Evolutionary conservation across 2,113 vertebrate genomes (phyloP), one percentile per base, ranked within the genome.

Genomic region (Aythya baeri): DNA sequence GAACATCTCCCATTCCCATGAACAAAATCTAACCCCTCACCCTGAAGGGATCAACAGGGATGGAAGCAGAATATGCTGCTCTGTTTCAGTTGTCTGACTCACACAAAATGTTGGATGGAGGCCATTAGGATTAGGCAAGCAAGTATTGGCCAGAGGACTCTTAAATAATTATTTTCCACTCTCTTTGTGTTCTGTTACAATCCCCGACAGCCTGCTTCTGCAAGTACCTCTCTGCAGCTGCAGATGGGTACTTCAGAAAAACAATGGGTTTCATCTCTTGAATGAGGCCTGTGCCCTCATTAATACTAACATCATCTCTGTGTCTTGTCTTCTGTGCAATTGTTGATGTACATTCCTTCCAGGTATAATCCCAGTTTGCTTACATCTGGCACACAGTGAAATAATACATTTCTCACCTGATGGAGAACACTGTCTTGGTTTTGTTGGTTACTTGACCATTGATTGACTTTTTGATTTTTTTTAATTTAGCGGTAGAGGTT

Each of bases 231-330:
- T 72, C 67, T 70, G 49, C 55, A 92, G 44, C 32, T 4, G 5
- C 11, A 66, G 79, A 27, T 17, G 15, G 52, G n/a, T 58, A 11
- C 58, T 86, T 83, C 52, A 67, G 75, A 58, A 82, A 46, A 82
- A 46, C 34, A 14, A 6, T 13, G 77, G 71, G 43, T 78, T 78
- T 82, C 58, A 29, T n/a, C 14, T 83, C 50, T 72, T 25, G 23
- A 54, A 83, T 88, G 70, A 91, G 36, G 25, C 16, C 43, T 23
- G 26, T 67, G 21, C 26, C 25, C 50, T 87, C 59, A 20, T 21
- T 2, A 36, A 9, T 4, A 2, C 34, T n/a, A 23, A n/a, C 13
- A 4, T 25, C 0, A 0, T 17, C 36, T 49, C 46, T 79, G 22
- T 27, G 32, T 25, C 50, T 34, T 57, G 14, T 13, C 27, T 41